These are phyloP conservation scores for Metalampra italica DNA, from an alignment of 2,888 invertebrate species.

Conservation along the genomic window DNA sequence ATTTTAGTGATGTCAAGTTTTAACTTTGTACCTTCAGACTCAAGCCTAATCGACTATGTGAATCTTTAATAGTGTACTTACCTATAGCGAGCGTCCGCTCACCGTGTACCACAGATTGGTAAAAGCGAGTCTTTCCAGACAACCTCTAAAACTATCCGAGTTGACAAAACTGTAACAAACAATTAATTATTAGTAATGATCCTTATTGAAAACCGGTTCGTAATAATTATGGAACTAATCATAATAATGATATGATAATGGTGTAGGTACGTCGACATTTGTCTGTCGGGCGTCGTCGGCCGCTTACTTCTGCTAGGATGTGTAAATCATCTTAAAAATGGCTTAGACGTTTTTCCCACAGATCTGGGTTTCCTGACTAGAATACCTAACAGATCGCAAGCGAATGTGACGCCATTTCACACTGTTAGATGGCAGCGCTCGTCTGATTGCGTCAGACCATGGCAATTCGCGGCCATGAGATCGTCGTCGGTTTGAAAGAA, in stretches of 20 bases:
- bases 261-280: conserved; percentile 7
- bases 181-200: neutral
- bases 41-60: too few relatives aligned
- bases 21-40: too few relatives aligned
- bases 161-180: too few relatives aligned
- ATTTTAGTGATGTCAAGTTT: too few relatives aligned
- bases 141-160: too few relatives aligned
- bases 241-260: conserved; percentile 17
- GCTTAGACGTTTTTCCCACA: conserved; percentile 16
- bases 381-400: conserved; percentile 7
- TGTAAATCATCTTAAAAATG: conserved; percentile 15
- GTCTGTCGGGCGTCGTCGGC: conserved; percentile 10
- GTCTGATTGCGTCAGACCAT: too few relatives aligned
- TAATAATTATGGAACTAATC: conserved; percentile 11
- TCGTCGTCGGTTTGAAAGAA: too few relatives aligned
- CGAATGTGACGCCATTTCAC: conserved; percentile 4
- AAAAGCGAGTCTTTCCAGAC: too few relatives aligned
- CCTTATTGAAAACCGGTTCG: conserved; percentile 5
- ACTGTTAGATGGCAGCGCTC: neutral
- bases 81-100: too few relatives aligned
- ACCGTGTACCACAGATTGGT: too few relatives aligned
- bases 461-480: too few relatives aligned
- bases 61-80: too few relatives aligned
- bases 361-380: conserved; percentile 12
- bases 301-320: conserved; percentile 11